These are phyloP conservation scores for Ctenomys sociabilis DNA, from an alignment of 2,113 vertebrate genomes.

Conservation along the genomic window DNA sequence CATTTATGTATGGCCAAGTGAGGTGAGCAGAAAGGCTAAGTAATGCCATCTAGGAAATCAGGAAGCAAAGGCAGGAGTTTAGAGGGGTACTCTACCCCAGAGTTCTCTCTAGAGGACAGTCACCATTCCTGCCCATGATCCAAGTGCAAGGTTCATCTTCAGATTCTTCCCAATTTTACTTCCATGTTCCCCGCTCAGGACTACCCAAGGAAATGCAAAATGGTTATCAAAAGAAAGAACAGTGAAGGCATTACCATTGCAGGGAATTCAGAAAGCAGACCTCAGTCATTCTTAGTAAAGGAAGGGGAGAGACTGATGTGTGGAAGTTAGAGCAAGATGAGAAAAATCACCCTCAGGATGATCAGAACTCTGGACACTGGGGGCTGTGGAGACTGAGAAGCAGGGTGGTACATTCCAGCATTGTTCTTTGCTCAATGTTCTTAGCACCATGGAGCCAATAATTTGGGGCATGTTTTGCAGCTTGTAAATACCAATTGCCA, in stretches of 20 bases:
- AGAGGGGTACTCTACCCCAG: neutral
- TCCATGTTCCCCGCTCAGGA: neutral
- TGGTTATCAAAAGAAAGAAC: neutral
- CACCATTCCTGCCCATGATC: neutral
- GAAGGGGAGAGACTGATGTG: neutral
- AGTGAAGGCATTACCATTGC: neutral
- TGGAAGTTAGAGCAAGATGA: neutral
- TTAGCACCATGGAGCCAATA: neutral
- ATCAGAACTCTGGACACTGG: neutral
- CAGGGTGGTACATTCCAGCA: neutral
- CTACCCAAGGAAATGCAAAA: neutral
- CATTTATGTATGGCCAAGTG: neutral
- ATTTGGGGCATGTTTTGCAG: slow-evolving; percentile 41
- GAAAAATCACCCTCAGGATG: neutral
- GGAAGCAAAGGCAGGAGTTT: neutral
- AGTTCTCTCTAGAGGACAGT: neutral
- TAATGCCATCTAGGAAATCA: neutral
- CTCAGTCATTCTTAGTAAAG: neutral
- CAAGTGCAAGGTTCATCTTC: neutral
- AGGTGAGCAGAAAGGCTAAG: neutral
- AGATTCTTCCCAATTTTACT: neutral
- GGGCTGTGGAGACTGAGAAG: neutral
- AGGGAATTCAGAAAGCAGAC: neutral
- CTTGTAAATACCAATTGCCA: slow-evolving; percentile 43
- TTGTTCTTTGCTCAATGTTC: slow-evolving; percentile 20